Base-by-base conservation (phyloP, 2,888 invertebrate genomes). In the Nymphalis urticae region DNA sequence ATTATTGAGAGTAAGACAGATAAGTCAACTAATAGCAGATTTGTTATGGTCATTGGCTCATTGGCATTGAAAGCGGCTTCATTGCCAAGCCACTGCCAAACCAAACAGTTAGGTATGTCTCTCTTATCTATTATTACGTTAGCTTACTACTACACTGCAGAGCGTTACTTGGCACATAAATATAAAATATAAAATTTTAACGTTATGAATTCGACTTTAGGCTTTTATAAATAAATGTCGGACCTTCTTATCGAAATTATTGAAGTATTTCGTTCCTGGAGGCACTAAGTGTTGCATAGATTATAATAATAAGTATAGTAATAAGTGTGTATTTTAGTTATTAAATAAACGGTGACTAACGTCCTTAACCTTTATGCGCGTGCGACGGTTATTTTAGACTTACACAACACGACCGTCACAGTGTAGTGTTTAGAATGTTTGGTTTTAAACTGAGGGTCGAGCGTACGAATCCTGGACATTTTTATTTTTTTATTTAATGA, bases 281-380 rank as follows among this genome's bases (percentile, higher is more conserved):
- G 36, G 56, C 56, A 32, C 7, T 56, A 56, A 32, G 0, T 32
- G n/a, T 58, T 58, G n/a, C 36, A 32, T 36, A 36, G 13, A 36
- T 58, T 36, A 36, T 58, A 36, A n/a, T 56, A 32, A 56, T 56
- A 56, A n/a, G 24, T 27, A 16, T 7, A 24, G 42, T 36, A 42
- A 27, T 19, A n/a, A 59, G 47, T 4, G 1, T 24, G 16, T 24
- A 60, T 47, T 42, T 27, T 53, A 51, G 60, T 66, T 47, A 66
- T 61, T 61, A 54, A n/a, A 19, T 42, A 42, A 58, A 42, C 24
- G 50, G 54, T 56, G 56, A 56, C 42, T 42, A 66, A 27, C 21
- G 66, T 53, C 66, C 66, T 66, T 66, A 21, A 66, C 66, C 60
- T 66, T 66, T 65, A 50, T 47, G 47, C 53, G 42, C 27, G 60